Percentiles rank a stretch among this genome's conserved stretches.
These are phyloP conservation scores for Zhuqinia jingwanae DNA, from an alignment of 2,888 invertebrate genomes.

Conservation along the genomic window DNA sequence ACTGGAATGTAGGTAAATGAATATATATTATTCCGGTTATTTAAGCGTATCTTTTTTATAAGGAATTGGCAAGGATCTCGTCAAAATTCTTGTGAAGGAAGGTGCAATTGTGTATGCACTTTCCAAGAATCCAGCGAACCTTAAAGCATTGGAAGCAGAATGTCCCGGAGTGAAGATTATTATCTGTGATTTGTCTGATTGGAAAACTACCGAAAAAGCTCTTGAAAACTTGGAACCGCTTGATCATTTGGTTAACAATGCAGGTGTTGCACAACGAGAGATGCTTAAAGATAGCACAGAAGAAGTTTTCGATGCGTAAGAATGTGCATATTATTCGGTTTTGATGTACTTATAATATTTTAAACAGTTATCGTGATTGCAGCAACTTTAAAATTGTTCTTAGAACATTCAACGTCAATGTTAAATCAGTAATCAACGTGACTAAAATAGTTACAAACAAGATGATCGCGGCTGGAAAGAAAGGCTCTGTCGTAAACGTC, in stretches of 20 bases:
- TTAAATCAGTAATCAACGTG: conserved; percentile 91
- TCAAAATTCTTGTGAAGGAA: conserved; percentile 44
- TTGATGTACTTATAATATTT: no score
- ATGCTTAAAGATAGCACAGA: conserved; percentile 87
- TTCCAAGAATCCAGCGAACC: conserved; percentile 86
- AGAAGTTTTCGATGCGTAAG: conserved; percentile 87
- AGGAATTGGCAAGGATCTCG: conserved; percentile 86
- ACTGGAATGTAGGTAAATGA: no score
- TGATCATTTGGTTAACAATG: conserved; percentile 94
- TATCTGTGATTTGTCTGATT: conserved; percentile 87
- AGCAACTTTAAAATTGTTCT: no score
- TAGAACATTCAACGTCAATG: conserved; percentile 86
- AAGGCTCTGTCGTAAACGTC: conserved; percentile 93
- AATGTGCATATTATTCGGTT: no score
- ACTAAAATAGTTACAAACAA: conserved; percentile 90
- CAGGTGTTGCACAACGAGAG: conserved; percentile 87
- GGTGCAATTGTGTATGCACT: conserved; percentile 89
- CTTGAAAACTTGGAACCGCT: conserved; percentile 85
- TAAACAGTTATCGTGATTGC: background rate
- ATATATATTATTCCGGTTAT: background rate
- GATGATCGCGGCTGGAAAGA: conserved; percentile 86
- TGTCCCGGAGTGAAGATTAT: conserved; percentile 85
- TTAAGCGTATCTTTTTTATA: background rate
- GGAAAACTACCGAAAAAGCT: conserved; percentile 86
- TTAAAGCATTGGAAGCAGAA: conserved; percentile 85